Percentiles rank a stretch among this genome's conserved stretches.
Evolutionary conservation across 2,888 invertebrate genomes (phyloP).

Genomic region (Mylabris sibirica): DNA sequence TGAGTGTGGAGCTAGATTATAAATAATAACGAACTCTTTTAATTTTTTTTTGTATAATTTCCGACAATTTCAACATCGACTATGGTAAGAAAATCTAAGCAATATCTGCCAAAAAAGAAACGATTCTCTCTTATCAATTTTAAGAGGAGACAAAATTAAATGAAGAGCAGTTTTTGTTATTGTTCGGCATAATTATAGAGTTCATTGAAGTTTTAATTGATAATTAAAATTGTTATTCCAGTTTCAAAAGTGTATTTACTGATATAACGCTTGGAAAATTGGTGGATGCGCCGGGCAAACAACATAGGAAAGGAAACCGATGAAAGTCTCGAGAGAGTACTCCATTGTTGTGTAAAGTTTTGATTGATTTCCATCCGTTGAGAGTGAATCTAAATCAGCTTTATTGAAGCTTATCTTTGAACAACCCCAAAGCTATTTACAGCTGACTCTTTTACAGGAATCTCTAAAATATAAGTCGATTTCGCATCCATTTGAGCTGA

Average conservation of each 20-base stretch:
- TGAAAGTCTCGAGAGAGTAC: too few relatives aligned
- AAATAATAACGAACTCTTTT: not conserved
- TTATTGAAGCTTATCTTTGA: too few relatives aligned
- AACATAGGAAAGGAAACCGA: not conserved
- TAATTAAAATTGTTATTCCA: too few relatives aligned
- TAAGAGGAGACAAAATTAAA: too few relatives aligned
- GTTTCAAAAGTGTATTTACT: not conserved
- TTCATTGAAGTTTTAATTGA: too few relatives aligned
- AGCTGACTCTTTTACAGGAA: too few relatives aligned
- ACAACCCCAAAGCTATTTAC: too few relatives aligned
- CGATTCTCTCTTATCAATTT: not conserved
- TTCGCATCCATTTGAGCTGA: too few relatives aligned
- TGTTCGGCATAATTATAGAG: too few relatives aligned
- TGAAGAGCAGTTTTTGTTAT: not conserved
- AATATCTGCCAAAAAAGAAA: conserved; percentile 1
- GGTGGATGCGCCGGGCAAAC: conserved; percentile 14
- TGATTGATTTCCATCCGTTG: not conserved
- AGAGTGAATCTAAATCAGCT: too few relatives aligned
- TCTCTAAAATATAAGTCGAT: too few relatives aligned
- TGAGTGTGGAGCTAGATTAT: conserved; percentile 84
- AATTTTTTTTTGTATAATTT: not conserved
- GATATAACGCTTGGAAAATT: not conserved
- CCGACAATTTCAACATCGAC: too few relatives aligned
- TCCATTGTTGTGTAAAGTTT: not conserved
- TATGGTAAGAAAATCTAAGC: not conserved